phyloP scores from a whole-genome alignment of 2,888 invertebrate species.

The Hyposoter didymator region DNA sequence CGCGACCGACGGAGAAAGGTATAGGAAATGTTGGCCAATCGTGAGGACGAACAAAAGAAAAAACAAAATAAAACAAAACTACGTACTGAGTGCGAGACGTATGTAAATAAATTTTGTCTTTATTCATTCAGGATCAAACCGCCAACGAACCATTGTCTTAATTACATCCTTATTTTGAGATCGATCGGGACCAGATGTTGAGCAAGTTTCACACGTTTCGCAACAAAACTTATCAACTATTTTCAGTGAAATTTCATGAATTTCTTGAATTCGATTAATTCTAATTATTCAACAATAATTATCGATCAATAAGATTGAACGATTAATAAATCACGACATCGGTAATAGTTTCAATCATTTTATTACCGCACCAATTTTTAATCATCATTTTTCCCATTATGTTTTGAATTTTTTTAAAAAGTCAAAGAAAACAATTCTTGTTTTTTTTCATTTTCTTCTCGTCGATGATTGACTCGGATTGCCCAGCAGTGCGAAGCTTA shows the following conservation, averaged over 20 bases:
- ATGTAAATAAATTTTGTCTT: neutral
- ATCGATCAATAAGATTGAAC: neutral
- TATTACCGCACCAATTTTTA: neutral
- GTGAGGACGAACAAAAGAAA: slow-evolving; percentile 19
- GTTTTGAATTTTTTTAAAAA: neutral
- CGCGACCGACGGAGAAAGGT: slow-evolving; percentile 40
- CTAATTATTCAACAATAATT: neutral
- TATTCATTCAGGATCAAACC: slow-evolving; percentile 28
- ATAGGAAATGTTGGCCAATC: slow-evolving; percentile 44
- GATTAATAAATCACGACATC: neutral
- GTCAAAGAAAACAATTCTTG: neutral
- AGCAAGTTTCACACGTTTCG: slow-evolving; percentile 42
- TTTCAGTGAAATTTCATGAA: neutral
- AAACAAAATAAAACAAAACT: slow-evolving; percentile 10
- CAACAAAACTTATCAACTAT: slow-evolving; percentile 11
- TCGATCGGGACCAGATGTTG: slow-evolving; percentile 46
- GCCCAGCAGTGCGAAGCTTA: neutral
- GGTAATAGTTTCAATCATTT: neutral
- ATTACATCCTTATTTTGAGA: slow-evolving; percentile 66
- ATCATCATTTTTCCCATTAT: neutral
- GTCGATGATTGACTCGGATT: neutral
- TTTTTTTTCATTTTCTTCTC: neutral
- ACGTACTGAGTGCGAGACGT: neutral
- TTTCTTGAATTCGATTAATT: neutral
- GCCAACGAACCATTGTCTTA: slow-evolving; percentile 65